phyloP scores from a whole-genome alignment of 1,140 invertebrate genomes.

The Acromyrmex echinatior region DNA sequence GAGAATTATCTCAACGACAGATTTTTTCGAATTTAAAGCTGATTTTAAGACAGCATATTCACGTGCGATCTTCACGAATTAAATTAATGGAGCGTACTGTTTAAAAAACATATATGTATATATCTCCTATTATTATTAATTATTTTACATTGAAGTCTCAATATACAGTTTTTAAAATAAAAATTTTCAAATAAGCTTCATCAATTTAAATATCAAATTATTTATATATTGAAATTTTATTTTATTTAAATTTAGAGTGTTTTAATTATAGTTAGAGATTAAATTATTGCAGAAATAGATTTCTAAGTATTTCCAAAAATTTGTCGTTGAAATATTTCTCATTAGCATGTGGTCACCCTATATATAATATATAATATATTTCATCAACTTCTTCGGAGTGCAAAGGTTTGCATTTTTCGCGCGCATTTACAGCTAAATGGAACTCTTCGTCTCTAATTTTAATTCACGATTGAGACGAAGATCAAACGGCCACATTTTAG shows the following conservation, averaged over 20 bases:
- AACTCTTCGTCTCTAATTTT: conserved; percentile 25
- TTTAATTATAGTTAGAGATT: not conserved
- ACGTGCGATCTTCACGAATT: not conserved
- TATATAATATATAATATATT: conserved; percentile 40
- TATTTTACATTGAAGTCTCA: not conserved
- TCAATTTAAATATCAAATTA: not conserved
- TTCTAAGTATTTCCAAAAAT: not conserved
- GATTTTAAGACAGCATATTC: not conserved
- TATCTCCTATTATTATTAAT: not conserved
- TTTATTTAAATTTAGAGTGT: not conserved
- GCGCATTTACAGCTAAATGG: conserved; percentile 15
- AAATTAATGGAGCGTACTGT: not conserved
- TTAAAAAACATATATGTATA: not conserved
- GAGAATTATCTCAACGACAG: conserved; percentile 17
- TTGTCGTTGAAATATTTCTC: conserved; percentile 8
- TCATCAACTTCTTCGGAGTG: conserved; percentile 38
- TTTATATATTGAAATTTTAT: not conserved
- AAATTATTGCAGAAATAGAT: not conserved
- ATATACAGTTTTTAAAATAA: not conserved
- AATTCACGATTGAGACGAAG: conserved; percentile 18
- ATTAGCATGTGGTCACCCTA: not conserved
- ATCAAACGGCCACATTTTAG: not conserved
- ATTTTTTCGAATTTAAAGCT: not conserved
- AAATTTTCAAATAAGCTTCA: not conserved
- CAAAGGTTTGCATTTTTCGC: conserved; percentile 21